phyloP scores from a whole-genome alignment of 2,113 vertebrate genomes.

The Mohoua ochrocephala region DNA sequence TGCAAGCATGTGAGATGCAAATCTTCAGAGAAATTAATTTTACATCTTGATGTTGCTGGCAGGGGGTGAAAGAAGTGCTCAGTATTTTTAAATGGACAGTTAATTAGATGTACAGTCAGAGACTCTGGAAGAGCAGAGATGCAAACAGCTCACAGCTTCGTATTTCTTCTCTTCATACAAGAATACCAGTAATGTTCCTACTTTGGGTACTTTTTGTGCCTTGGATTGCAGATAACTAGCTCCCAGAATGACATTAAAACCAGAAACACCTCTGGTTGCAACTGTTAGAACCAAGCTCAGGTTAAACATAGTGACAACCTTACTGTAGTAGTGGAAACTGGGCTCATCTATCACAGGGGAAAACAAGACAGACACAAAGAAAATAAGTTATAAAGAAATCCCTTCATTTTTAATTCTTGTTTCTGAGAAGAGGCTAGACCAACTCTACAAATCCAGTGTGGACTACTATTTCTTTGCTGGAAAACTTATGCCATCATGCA shows the following conservation, averaged over 20 bases:
- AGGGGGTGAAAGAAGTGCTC: background rate
- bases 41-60: background rate
- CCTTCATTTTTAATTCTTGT: fast-evolving
- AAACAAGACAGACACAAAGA: background rate
- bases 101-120: background rate
- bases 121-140: background rate
- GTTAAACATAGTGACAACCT: background rate
- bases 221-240: background rate
- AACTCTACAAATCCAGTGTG: background rate
- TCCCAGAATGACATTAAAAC: background rate
- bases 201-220: background rate
- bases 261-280: background rate
- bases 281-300: background rate
- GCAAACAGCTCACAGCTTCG: background rate
- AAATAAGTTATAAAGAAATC: background rate
- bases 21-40: background rate
- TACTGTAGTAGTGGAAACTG: background rate
- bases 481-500: background rate
- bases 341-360: background rate
- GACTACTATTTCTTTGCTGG: background rate
- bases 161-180: background rate
- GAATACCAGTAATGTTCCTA: background rate
- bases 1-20: background rate
- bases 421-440: background rate
- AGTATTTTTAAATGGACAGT: background rate